phyloP scores from a whole-genome alignment of 2,797 vertebrate genomes.

The Phrynocephalus guinanensis region DNA sequence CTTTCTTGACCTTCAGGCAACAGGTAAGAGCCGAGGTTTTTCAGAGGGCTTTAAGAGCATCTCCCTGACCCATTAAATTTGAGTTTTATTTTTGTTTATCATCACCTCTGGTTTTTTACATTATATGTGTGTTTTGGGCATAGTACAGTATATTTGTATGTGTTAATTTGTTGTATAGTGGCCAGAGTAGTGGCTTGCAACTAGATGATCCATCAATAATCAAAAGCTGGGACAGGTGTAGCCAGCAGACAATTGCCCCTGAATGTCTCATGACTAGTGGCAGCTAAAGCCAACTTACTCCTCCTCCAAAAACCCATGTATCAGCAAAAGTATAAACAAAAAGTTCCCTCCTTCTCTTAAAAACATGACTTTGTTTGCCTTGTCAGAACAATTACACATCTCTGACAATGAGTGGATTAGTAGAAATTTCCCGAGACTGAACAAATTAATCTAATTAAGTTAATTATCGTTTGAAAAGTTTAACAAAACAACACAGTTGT shows the following conservation, averaged over 20 bases:
- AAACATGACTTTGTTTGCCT: background rate
- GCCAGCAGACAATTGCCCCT: background rate
- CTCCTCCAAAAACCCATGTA: no score
- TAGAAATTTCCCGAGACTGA: conserved; percentile 5
- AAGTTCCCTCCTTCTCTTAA: background rate
- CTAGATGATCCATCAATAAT: no score
- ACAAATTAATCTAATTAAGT: conserved; percentile 37
- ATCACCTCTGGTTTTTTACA: no score
- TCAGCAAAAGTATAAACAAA: background rate
- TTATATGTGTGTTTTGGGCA: no score
- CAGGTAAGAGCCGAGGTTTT: no score
- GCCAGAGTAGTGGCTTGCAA: no score
- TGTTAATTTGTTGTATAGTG: no score
- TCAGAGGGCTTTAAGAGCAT: no score
- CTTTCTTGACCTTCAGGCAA: no score
- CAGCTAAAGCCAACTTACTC: background rate
- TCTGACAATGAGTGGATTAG: conserved; percentile 1
- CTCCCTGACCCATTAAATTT: no score
- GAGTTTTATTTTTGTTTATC: no score
- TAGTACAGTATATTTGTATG: no score
- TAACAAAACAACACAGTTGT: background rate
- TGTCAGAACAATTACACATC: conserved; percentile 2
- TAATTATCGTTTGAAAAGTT: conserved; percentile 20
- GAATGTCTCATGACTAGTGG: background rate
- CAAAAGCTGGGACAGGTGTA: background rate